These are phyloP conservation scores for Charina bottae DNA, from an alignment of 2,113 vertebrate species.

Conservation along the genomic window DNA sequence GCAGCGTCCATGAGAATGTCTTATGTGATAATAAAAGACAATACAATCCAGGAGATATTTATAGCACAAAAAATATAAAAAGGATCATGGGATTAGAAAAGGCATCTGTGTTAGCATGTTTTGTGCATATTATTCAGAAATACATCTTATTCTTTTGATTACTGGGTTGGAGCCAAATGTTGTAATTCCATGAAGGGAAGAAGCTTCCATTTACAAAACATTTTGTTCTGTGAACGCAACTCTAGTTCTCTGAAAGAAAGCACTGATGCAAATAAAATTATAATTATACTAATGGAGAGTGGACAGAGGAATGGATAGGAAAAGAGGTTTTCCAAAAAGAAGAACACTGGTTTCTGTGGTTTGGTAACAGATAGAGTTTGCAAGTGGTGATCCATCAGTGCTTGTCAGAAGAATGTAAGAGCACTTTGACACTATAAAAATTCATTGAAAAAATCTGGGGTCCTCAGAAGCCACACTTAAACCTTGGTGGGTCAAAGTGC, in stretches of 20 bases:
- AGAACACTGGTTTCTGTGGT: neutral
- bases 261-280: neutral
- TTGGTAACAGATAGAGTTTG: neutral
- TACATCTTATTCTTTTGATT: accelerated
- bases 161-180: neutral
- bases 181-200: neutral
- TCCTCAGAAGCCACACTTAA: too few relatives aligned
- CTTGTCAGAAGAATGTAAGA: too few relatives aligned
- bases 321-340: neutral
- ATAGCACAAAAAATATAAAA: neutral
- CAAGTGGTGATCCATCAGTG: neutral
- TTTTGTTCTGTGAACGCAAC: neutral
- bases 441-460: too few relatives aligned
- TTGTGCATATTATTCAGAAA: neutral
- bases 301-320: neutral
- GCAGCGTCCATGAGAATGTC: neutral
- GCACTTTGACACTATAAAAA: too few relatives aligned
- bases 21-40: neutral
- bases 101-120: neutral
- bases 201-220: neutral
- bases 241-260: accelerated
- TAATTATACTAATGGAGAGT: neutral
- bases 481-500: too few relatives aligned
- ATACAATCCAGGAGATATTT: neutral
- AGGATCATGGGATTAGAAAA: neutral